Percentiles rank a stretch among this genome's conserved stretches.
phyloP scores from a whole-genome alignment of 2,888 invertebrate species.

The Neoaliturus tenellus region DNA sequence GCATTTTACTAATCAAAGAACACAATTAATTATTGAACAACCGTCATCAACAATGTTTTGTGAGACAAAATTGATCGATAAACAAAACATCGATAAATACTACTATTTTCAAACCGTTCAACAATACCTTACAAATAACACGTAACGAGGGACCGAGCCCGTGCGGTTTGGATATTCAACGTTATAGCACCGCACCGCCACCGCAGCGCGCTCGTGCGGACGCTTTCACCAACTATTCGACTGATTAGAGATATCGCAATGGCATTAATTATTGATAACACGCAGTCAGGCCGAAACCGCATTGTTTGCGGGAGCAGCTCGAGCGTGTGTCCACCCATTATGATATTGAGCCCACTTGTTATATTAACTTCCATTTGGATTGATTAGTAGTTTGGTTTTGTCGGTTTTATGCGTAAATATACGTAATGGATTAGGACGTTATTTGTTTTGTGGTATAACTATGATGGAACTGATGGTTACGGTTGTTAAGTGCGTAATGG shows the following conservation, averaged over 20 bases:
- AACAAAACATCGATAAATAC: too few relatives aligned
- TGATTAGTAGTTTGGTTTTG: background rate
- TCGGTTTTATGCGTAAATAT: too few relatives aligned
- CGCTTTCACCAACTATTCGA: conserved; percentile 9
- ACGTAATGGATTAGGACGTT: too few relatives aligned
- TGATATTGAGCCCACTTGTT: conserved; percentile 16
- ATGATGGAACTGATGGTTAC: too few relatives aligned
- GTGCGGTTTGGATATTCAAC: background rate
- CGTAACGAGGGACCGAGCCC: background rate
- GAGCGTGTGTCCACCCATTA: background rate
- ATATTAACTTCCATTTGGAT: background rate
- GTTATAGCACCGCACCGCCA: background rate
- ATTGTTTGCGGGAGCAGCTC: background rate
- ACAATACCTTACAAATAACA: background rate
- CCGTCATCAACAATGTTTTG: too few relatives aligned
- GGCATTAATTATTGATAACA: conserved; percentile 26
- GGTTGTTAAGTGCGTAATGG: too few relatives aligned
- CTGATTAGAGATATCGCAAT: conserved; percentile 17
- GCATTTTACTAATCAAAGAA: too few relatives aligned
- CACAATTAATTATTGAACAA: too few relatives aligned
- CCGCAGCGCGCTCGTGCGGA: background rate
- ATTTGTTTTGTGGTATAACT: too few relatives aligned
- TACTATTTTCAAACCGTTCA: too few relatives aligned
- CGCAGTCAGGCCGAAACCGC: background rate
- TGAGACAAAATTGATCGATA: too few relatives aligned